Conservation (phyloP, 1,140 invertebrate species). For the Caenorhabditis tropicalis region DNA sequence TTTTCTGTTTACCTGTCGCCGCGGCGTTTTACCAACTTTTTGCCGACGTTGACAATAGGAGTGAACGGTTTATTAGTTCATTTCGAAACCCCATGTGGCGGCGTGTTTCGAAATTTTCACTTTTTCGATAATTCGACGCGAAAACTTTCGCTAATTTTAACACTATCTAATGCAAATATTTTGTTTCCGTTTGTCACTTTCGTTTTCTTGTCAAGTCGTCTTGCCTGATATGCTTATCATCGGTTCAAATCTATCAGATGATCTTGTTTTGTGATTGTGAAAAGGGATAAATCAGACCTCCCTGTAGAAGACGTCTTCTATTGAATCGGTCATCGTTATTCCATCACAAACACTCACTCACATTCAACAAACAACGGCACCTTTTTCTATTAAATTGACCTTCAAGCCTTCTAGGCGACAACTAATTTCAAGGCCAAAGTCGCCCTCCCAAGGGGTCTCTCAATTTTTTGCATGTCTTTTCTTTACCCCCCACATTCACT, state of each 20-base stretch:
- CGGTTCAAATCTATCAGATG: neutral
- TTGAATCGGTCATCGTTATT: neutral
- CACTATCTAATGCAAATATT: slow-evolving; percentile 34
- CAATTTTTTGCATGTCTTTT: slow-evolving; percentile 13
- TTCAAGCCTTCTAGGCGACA: slow-evolving; percentile 41
- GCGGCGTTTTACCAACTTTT: neutral
- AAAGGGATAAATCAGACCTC: slow-evolving; percentile 11
- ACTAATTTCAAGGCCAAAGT: slow-evolving; percentile 39
- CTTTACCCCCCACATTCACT: neutral
- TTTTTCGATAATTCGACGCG: neutral
- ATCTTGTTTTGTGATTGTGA: neutral
- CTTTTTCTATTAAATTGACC: slow-evolving; percentile 30
- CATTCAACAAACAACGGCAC: slow-evolving; percentile 27
- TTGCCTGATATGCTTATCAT: slow-evolving; percentile 1
- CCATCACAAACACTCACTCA: slow-evolving; percentile 20
- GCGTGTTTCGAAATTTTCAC: neutral
- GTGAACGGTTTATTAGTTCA: slow-evolving; percentile 20
- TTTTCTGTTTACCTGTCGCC: slow-evolving; percentile 29
- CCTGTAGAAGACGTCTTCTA: neutral
- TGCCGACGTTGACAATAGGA: neutral
- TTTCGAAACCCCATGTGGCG: neutral
- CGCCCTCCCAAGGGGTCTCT: neutral
- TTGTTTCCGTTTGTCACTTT: slow-evolving; percentile 31
- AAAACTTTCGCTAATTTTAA: neutral
- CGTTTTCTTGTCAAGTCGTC: neutral